phyloP scores from a whole-genome alignment of 2,113 vertebrate genomes.

The Orientallactaga bullata region DNA sequence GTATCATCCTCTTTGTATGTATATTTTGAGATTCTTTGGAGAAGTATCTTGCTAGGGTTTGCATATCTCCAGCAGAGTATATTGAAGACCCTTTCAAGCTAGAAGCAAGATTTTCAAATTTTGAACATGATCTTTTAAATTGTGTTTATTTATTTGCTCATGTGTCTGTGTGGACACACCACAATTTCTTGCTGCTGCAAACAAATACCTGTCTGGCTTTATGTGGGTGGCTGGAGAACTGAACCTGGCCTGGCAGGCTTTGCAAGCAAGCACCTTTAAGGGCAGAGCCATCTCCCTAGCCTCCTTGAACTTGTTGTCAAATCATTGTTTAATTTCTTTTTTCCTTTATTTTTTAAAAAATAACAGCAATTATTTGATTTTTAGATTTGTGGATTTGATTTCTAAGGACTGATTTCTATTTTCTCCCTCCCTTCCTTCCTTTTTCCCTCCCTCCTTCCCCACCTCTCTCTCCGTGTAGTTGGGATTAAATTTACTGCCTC shows the following conservation, averaged over 20 bases:
- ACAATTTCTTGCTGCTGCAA: too few relatives aligned
- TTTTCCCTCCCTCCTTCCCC: background rate
- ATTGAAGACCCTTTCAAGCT: background rate
- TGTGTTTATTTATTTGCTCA: too few relatives aligned
- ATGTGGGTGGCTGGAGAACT: too few relatives aligned
- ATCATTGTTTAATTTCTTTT: background rate
- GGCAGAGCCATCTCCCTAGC: too few relatives aligned
- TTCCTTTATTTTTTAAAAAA: background rate
- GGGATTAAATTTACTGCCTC: background rate
- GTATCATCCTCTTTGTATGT: background rate
- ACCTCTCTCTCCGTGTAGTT: background rate
- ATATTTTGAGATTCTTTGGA: background rate
- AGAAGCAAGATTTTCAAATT: background rate
- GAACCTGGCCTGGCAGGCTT: too few relatives aligned
- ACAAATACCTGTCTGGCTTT: too few relatives aligned
- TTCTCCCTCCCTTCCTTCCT: background rate
- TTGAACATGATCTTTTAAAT: background rate
- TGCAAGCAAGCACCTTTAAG: too few relatives aligned
- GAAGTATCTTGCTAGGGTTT: background rate
- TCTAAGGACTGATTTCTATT: background rate
- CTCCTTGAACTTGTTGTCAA: background rate
- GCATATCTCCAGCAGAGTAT: fast-evolving
- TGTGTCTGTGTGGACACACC: too few relatives aligned
- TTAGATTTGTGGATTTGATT: background rate
- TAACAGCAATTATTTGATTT: background rate